Evolutionary conservation across 2,113 vertebrate species (phyloP).

Genomic region (Otocyon megalotis): DNA sequence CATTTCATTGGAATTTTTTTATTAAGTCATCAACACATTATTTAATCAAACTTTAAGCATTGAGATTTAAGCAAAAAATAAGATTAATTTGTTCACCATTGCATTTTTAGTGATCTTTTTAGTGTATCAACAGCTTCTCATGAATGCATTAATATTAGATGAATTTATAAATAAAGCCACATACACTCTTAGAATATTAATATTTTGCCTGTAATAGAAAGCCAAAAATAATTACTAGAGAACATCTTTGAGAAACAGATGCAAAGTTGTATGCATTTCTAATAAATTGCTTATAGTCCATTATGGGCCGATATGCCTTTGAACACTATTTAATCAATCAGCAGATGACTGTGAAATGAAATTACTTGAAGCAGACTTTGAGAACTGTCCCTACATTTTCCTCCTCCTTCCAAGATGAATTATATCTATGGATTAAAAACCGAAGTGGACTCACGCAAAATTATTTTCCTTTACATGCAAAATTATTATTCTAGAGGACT

Average conservation of each 20-base stretch:
- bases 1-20: not conserved
- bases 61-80: constrained; percentile 47
- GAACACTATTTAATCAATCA: constrained; percentile 72
- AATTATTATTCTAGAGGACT: constrained; percentile 38
- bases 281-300: constrained; percentile 73
- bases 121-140: not conserved
- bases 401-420: not conserved
- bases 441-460: constrained; percentile 55
- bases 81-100: constrained; percentile 46
- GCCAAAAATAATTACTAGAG: constrained; percentile 67
- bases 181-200: constrained; percentile 65
- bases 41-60: constrained; percentile 36
- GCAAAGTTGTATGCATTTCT: constrained; percentile 63
- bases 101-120: constrained; percentile 5
- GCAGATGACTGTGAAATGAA: constrained; percentile 54
- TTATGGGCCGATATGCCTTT: constrained; percentile 60
- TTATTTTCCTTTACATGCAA: not conserved
- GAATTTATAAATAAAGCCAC: constrained; percentile 65
- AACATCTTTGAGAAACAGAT: constrained; percentile 72
- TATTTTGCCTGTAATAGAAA: constrained; percentile 44
- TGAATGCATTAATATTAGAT: constrained; percentile 39
- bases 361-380: constrained; percentile 59
- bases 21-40: constrained; percentile 7
- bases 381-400: constrained; percentile 47
- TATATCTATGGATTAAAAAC: constrained; percentile 23